Evolutionary conservation across 2,113 vertebrate genomes (phyloP).

Genomic region (Brachyhypopomus occidentalis): DNA sequence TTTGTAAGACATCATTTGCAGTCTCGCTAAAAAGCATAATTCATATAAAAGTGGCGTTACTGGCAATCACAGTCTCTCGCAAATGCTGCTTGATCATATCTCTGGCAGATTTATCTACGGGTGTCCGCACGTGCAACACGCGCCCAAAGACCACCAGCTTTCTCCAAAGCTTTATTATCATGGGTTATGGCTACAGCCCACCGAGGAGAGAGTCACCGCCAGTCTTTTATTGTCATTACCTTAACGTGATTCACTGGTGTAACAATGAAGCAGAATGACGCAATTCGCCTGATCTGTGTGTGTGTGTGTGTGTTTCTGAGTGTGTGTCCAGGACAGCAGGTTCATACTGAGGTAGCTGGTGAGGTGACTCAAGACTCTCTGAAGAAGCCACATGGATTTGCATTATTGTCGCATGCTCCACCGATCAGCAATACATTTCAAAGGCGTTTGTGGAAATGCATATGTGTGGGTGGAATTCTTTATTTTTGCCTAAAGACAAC

Average conservation of each 20-base stretch:
- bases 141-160: not conserved
- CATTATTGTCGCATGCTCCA: slow-evolving; percentile 12
- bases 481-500: not conserved
- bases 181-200: slow-evolving; percentile 3
- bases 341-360: slow-evolving; percentile 11
- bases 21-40: too few species aligned
- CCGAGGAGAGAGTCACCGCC: slow-evolving; percentile 8
- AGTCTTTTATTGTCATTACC: slow-evolving; percentile 22
- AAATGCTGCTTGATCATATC: not conserved
- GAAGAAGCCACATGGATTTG: not conserved
- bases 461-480: not conserved
- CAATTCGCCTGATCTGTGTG: not conserved
- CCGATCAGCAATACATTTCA: slow-evolving; percentile 16
- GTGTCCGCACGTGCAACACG: slow-evolving; percentile 65
- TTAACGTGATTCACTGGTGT: slow-evolving; percentile 19
- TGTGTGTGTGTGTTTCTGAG: slow-evolving; percentile 11
- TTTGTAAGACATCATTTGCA: too few species aligned
- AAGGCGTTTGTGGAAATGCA: not conserved
- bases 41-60: not conserved
- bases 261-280: slow-evolving; percentile 25
- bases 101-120: not conserved
- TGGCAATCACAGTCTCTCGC: slow-evolving; percentile 1
- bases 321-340: slow-evolving; percentile 29
- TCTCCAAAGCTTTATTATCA: not conserved
- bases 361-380: slow-evolving; percentile 10